Conservation (phyloP, 2,888 invertebrate species). For the Marronus borbonicus region DNA sequence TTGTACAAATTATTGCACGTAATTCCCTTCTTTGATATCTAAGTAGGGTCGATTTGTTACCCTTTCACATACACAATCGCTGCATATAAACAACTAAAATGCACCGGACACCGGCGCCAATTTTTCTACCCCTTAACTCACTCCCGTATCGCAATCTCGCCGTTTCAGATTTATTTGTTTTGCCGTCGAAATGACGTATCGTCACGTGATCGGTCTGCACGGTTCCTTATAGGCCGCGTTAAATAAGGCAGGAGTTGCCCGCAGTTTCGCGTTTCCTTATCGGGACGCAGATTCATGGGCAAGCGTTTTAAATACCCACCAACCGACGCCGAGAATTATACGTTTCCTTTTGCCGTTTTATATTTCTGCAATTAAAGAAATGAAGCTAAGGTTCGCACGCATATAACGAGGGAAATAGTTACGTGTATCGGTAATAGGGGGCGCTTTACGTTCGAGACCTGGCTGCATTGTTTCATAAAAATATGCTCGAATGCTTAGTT, state of each 20-base stretch:
- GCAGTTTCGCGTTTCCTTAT: constrained; percentile 15
- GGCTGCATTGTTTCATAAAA: too few relatives aligned
- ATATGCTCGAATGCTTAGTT: too few relatives aligned
- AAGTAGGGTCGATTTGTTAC: too few relatives aligned
- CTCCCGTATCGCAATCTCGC: background rate
- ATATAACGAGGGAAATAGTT: too few relatives aligned
- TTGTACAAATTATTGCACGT: too few relatives aligned
- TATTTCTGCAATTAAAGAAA: constrained; percentile 11
- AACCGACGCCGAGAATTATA: too few relatives aligned
- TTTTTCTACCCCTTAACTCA: background rate
- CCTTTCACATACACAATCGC: too few relatives aligned
- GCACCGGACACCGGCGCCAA: constrained; percentile 8
- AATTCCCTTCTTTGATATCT: background rate
- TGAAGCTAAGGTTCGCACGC: too few relatives aligned
- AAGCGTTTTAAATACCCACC: background rate
- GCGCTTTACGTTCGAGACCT: too few relatives aligned
- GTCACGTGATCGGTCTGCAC: constrained; percentile 9
- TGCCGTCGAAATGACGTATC: constrained; percentile 13
- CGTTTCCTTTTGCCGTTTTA: constrained; percentile 9
- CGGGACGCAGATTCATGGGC: constrained; percentile 6
- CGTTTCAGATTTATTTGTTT: constrained; percentile 6
- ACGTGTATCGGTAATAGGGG: too few relatives aligned
- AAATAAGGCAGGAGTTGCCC: background rate
- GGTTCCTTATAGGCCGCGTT: background rate
- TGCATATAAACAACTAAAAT: too few relatives aligned